phyloP scores from a whole-genome alignment of 2,888 invertebrate species.

The Dione juno region DNA sequence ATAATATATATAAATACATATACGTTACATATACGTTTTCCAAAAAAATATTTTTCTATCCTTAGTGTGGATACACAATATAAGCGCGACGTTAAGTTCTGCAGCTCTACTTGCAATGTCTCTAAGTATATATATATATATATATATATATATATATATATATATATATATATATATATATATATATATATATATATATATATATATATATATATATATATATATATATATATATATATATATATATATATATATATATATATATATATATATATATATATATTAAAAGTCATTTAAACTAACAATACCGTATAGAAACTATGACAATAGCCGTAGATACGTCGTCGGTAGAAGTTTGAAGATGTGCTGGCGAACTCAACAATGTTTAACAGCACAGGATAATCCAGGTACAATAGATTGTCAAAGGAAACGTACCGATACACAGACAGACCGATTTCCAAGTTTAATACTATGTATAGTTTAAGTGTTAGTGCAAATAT shows the following conservation, averaged over 20 bases:
- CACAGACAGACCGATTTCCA: neutral
- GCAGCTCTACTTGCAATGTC: too few species aligned
- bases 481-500: neutral
- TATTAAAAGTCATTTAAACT: neutral
- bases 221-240: neutral
- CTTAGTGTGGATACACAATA: too few species aligned
- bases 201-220: neutral
- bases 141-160: neutral
- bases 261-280: neutral
- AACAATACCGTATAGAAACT: neutral
- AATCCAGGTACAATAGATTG: constrained; percentile 7
- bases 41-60: too few species aligned
- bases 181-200: neutral
- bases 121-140: too few species aligned
- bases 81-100: too few species aligned
- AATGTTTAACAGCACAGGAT: constrained; percentile 19
- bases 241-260: neutral
- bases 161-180: neutral
- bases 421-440: constrained; percentile 11
- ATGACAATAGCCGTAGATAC: neutral
- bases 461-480: neutral
- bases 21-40: too few species aligned
- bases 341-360: constrained; percentile 13
- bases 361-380: constrained; percentile 7
- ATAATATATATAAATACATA: too few species aligned